These are phyloP conservation scores for Silurus asotus DNA, from an alignment of 2,113 vertebrate species.

Conservation along the genomic window DNA sequence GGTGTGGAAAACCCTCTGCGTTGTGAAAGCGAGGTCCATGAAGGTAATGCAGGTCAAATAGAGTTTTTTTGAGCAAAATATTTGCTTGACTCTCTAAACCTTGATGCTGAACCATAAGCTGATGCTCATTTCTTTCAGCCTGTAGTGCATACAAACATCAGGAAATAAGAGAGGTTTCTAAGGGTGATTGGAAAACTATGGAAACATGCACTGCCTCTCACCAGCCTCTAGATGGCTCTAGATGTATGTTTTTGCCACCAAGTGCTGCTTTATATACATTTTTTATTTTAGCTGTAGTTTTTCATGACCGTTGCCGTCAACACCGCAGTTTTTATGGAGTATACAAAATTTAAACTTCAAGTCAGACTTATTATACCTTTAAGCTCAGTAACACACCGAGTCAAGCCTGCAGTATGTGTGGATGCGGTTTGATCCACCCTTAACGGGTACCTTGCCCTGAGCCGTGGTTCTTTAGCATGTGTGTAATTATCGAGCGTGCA, in stretches of 20 bases:
- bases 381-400: not conserved
- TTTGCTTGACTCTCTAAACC: not conserved
- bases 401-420: not conserved
- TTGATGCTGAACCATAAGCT: not conserved
- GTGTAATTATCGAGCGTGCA: slow-evolving; percentile 31
- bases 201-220: not conserved
- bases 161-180: not conserved
- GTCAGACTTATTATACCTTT: slow-evolving; percentile 13
- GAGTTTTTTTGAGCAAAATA: not conserved
- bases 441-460: slow-evolving; percentile 18
- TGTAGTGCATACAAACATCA: not conserved
- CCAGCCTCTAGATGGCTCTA: slow-evolving; percentile 36
- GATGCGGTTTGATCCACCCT: slow-evolving; percentile 18
- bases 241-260: not conserved
- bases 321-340: not conserved
- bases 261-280: not conserved
- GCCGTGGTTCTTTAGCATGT: slow-evolving; percentile 32
- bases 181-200: not conserved
- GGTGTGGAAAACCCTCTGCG: not conserved
- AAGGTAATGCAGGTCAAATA: not conserved
- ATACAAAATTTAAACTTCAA: not conserved
- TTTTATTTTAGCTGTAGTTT: not conserved
- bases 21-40: not conserved
- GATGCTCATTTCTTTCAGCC: not conserved
- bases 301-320: not conserved